Evolutionary conservation across 1,140 invertebrate genomes (phyloP).

Genomic region (Drosophila pandora): DNA sequence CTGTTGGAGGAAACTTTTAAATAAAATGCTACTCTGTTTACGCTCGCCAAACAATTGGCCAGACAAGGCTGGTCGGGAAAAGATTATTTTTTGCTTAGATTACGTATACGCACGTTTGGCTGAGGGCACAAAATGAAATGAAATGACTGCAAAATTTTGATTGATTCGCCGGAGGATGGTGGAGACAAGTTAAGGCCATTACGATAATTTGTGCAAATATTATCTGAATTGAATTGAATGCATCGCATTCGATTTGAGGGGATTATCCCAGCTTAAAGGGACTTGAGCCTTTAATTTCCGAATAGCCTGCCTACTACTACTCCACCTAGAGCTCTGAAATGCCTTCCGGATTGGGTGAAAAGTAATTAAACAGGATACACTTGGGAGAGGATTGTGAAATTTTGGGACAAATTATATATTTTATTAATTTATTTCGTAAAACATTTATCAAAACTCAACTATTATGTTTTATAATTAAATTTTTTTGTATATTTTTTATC

Average conservation of each 20-base stretch:
- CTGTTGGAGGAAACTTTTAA: slow-evolving; percentile 40
- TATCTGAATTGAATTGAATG: slow-evolving; percentile 13
- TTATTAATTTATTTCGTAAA: no score
- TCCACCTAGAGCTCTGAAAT: background rate
- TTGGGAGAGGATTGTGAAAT: background rate
- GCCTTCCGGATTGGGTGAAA: slow-evolving; percentile 7
- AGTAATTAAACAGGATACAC: slow-evolving; percentile 23
- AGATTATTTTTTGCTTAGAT: slow-evolving; percentile 43
- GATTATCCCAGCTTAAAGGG: slow-evolving; percentile 27
- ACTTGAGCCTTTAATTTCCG: slow-evolving; percentile 6
- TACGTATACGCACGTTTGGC: slow-evolving; percentile 68
- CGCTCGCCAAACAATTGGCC: slow-evolving; percentile 45
- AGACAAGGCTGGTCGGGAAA: slow-evolving; percentile 25
- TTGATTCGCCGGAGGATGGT: slow-evolving; percentile 30
- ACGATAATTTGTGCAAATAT: slow-evolving; percentile 46
- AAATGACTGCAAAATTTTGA: slow-evolving; percentile 53
- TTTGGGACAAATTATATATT: background rate
- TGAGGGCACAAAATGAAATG: slow-evolving; percentile 30
- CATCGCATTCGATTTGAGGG: slow-evolving; percentile 19
- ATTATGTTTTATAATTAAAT: no score
- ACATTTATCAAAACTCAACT: no score
- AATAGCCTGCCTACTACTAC: slow-evolving; percentile 2
- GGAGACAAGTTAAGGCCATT: slow-evolving; percentile 20
- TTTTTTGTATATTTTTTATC: no score
- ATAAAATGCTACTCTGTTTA: slow-evolving; percentile 56